Base-by-base conservation (phyloP, 2,888 invertebrate genomes). In the Lycia hirtaria region DNA sequence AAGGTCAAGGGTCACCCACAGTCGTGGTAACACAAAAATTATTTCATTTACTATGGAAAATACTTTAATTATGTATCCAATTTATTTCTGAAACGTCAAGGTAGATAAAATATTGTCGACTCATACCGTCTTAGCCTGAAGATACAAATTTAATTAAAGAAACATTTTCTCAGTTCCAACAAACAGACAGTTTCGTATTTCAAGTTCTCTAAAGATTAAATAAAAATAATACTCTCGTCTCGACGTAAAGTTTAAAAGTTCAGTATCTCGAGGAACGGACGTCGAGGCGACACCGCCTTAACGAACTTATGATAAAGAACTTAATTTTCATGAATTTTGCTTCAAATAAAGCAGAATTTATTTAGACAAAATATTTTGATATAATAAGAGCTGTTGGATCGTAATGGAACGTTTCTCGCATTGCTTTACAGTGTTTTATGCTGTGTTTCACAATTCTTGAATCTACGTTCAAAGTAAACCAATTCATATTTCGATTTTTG, bases 281-380 rank as follows among this genome's bases (percentile, higher is more conserved):
- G 69, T 71, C 66, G 72, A 64, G 67, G 67, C 65, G 71, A 69
- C 76, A 64, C 64, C 67, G 67, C 64, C 67, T 73, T 84, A 82
- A 85, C 81, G 78, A 86, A 85, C 75, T 84, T 82, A 78, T 75
- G 72, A 78, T 78, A 77, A 81, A 85, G 74, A 78, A 82, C 73
- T 83, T 81, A 62, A 77, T 80, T 82, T 30, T 76, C 72, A 64
- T 72, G 73, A 80, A 75, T 76, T 80, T 78, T 63, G 67, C 67
- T 74, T 66, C 52, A 73, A 78, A 78, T 78, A 78, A 75, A 73
- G 72, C 71, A 59, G 60, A 72, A 69, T 75, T 74, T 78, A 69
- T 75, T 74, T 78, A 68, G 65, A 56, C 72, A 65, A 73, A 81
- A 80, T 77, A 72, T 75, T 79, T 74, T 78, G 66, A 83, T 80